Conservation (phyloP, 1,140 invertebrate species). For the Artemia franciscana region DNA sequence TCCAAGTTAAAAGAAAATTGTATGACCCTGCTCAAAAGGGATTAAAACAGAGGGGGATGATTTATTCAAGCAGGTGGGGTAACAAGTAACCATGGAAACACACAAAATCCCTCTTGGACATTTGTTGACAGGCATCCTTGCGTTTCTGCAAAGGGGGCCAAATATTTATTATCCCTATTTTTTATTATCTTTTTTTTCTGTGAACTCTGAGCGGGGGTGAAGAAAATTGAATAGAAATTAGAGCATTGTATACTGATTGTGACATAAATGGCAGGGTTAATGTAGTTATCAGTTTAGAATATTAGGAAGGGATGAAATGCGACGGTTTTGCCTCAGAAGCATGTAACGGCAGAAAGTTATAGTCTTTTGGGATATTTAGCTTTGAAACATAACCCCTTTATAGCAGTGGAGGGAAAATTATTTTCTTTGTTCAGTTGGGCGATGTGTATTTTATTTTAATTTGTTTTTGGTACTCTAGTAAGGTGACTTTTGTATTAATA, state of each 20-base stretch:
- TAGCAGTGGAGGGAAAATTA: no score
- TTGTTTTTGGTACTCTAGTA: no score
- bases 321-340: not conserved
- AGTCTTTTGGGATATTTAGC: no score
- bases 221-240: not conserved
- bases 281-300: not conserved
- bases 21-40: not conserved
- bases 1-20: no score
- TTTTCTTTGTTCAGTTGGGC: no score
- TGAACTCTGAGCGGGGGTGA: not conserved
- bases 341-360: no score
- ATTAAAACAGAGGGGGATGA: not conserved
- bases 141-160: not conserved
- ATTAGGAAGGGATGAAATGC: not conserved
- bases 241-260: not conserved
- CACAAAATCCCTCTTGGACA: not conserved
- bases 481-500: no score
- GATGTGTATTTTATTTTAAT: no score
- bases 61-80: not conserved
- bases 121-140: not conserved
- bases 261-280: not conserved
- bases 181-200: not conserved
- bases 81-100: not conserved
- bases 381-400: no score
- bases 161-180: not conserved